Conservation (phyloP, 2,888 invertebrate genomes). For the Heliconius charithonia region DNA sequence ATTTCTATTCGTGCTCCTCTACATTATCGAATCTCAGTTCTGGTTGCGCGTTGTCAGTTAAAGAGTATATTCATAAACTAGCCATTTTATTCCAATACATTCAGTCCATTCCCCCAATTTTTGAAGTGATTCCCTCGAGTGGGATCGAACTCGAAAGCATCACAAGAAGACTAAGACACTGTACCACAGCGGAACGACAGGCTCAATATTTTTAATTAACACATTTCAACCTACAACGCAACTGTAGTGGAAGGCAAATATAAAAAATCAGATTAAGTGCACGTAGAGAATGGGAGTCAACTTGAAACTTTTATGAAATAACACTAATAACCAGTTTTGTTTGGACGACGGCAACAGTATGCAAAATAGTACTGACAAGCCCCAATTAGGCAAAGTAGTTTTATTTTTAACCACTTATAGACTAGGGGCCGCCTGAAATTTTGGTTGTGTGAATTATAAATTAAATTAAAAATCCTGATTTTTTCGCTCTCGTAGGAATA, state of each 20-base stretch:
- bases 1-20: too few relatives aligned
- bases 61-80: too few relatives aligned
- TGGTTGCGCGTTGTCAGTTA: too few relatives aligned
- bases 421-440: background rate
- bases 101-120: too few relatives aligned
- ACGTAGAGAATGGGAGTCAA: conserved; percentile 28
- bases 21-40: too few relatives aligned
- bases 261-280: conserved; percentile 35
- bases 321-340: conserved; percentile 23
- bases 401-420: conserved; percentile 10
- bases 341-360: conserved; percentile 18
- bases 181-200: background rate
- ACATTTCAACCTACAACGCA: conserved; percentile 11
- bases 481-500: too few relatives aligned
- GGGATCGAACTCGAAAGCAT: background rate
- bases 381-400: conserved; percentile 21
- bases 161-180: background rate
- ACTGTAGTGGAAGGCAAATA: conserved; percentile 40
- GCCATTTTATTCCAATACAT: too few relatives aligned
- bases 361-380: conserved; percentile 2
- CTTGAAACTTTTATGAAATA: conserved; percentile 31
- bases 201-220: conserved; percentile 13
- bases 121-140: background rate
- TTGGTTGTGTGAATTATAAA: background rate
- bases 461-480: too few relatives aligned